phyloP scores from a whole-genome alignment of 35 echinoderm and acorn worm species.

The Patiria miniata region DNA sequence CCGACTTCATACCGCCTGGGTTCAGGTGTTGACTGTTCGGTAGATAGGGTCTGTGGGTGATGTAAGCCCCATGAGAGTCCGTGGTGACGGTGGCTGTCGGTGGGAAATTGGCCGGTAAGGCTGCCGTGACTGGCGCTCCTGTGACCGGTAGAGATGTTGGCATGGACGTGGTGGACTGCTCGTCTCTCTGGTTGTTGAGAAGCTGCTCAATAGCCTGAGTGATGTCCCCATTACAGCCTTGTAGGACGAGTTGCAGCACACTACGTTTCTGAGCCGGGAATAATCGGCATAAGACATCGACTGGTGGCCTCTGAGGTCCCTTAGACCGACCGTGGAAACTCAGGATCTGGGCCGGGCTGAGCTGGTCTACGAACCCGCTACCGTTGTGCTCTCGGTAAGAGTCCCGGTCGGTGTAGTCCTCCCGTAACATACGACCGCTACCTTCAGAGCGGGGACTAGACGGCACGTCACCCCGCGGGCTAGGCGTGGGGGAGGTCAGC shows the following conservation, averaged over 20 bases:
- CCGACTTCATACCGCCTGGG: conserved; percentile 87
- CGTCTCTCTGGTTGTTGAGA: conserved; percentile 69
- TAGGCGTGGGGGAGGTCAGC: conserved; percentile 62
- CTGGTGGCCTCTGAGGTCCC: conserved; percentile 56
- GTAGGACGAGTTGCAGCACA: conserved; percentile 88
- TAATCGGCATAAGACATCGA: conserved; percentile 80
- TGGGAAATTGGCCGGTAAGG: conserved; percentile 29
- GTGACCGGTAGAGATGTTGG: background rate
- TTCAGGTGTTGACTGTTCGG: conserved; percentile 63
- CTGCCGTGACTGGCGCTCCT: background rate
- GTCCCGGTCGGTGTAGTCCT: conserved; percentile 12
- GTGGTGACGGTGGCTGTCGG: conserved; percentile 61
- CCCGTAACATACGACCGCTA: conserved; percentile 20
- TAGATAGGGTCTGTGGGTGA: conserved; percentile 89
- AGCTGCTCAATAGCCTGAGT: conserved; percentile 97
- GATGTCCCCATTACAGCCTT: conserved; percentile 91
- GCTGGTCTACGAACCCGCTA: background rate
- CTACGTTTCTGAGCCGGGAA: conserved; percentile 92
- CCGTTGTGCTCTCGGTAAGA: conserved; percentile 4
- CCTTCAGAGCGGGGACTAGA: conserved; percentile 18
- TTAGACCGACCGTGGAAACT: conserved; percentile 1
- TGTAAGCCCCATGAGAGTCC: conserved; percentile 65
- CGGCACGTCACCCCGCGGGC: conserved; percentile 27
- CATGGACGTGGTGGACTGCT: background rate
- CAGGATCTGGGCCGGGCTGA: background rate